These are phyloP conservation scores for Erpornis zantholeuca DNA, from an alignment of 2,113 vertebrate genomes.

Conservation along the genomic window DNA sequence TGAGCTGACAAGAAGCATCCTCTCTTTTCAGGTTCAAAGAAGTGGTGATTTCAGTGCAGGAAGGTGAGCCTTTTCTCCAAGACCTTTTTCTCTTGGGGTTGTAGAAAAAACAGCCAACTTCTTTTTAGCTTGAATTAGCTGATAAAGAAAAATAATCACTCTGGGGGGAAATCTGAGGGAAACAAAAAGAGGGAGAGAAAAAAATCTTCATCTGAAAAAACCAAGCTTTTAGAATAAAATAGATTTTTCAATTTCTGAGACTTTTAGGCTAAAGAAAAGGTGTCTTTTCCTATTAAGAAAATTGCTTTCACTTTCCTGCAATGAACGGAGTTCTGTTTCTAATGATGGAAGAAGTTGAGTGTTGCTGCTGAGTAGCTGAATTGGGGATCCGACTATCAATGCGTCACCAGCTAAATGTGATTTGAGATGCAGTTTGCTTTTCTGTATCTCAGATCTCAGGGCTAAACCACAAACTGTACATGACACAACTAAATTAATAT, in stretches of 20 bases:
- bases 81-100: background rate
- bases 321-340: background rate
- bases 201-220: background rate
- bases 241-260: background rate
- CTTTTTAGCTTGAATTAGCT: background rate
- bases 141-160: background rate
- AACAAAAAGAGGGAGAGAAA: background rate
- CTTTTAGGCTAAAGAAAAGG: background rate
- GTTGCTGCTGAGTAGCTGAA: slow-evolving; percentile 18
- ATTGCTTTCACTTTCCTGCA: background rate
- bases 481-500: slow-evolving; percentile 88
- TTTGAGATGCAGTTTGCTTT: slow-evolving; percentile 64
- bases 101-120: background rate
- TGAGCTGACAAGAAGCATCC: background rate
- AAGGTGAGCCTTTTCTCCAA: background rate
- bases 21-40: background rate
- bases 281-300: background rate
- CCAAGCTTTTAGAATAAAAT: background rate
- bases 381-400: background rate
- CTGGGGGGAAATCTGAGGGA: background rate
- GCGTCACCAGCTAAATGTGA: slow-evolving; percentile 22
- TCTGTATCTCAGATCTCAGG: slow-evolving; percentile 54
- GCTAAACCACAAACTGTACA: slow-evolving; percentile 74
- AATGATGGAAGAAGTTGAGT: background rate
- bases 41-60: background rate